Conservation (phyloP, 2,888 invertebrate species). For the Muscina levida region DNA sequence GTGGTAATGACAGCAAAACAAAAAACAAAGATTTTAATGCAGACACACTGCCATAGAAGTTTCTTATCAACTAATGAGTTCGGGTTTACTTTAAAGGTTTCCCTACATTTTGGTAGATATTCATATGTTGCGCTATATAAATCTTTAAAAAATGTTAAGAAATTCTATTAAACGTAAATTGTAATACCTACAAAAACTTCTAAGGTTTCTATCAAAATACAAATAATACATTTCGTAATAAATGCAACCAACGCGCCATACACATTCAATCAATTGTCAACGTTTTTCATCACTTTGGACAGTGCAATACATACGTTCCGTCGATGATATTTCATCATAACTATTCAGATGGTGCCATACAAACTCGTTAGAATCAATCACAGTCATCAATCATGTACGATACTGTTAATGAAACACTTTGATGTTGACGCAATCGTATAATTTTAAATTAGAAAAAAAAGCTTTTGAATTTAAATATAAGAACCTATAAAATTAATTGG, state of each 20-base stretch:
- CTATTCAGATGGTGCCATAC: not conserved
- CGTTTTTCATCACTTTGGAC: not conserved
- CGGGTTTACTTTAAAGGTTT: conserved; percentile 29
- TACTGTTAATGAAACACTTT: not conserved
- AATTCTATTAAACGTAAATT: too few relatives aligned
- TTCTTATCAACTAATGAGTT: conserved; percentile 37
- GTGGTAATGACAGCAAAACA: too few relatives aligned
- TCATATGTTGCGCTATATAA: not conserved
- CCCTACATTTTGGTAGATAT: not conserved
- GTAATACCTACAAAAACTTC: too few relatives aligned
- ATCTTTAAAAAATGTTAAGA: not conserved
- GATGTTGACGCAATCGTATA: not conserved
- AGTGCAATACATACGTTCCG: not conserved
- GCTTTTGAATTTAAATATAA: not conserved
- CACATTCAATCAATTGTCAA: conserved; percentile 49
- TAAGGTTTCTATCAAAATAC: too few relatives aligned
- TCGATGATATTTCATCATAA: not conserved
- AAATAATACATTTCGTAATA: not conserved
- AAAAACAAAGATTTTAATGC: conserved; percentile 32
- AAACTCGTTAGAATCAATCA: conserved; percentile 31
- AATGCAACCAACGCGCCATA: too few relatives aligned
- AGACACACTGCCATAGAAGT: not conserved
- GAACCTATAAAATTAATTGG: not conserved
- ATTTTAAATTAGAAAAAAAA: not conserved
- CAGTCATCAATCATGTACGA: conserved; percentile 46